phyloP scores from a whole-genome alignment of 1,140 invertebrate species.

The Amphibalanus amphitrite region DNA sequence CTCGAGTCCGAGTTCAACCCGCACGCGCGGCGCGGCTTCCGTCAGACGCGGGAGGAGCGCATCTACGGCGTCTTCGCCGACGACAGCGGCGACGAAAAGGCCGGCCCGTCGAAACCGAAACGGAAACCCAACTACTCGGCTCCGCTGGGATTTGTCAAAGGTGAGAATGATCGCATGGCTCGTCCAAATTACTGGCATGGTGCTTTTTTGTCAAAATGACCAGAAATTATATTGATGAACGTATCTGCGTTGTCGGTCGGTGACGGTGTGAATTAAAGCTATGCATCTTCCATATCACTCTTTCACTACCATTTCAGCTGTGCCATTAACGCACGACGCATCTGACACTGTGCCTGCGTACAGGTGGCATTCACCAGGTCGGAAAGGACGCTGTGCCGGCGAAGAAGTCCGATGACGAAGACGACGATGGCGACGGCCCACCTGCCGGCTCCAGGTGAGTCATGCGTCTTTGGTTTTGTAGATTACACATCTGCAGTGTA shows the following conservation, averaged over 20 bases:
- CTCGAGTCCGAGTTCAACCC: slow-evolving; percentile 81
- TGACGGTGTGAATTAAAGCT: too few species aligned
- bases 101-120: slow-evolving; percentile 28
- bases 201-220: too few species aligned
- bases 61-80: slow-evolving; percentile 88
- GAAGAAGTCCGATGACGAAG: slow-evolving; percentile 25
- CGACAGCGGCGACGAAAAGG: slow-evolving; percentile 61
- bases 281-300: too few species aligned
- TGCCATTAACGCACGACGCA: too few species aligned
- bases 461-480: too few species aligned
- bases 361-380: neutral
- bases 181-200: too few species aligned
- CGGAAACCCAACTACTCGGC: slow-evolving; percentile 41
- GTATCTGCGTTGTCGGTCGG: too few species aligned
- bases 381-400: neutral
- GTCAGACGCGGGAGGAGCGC: slow-evolving; percentile 68
- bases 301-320: too few species aligned
- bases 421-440: slow-evolving; percentile 19
- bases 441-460: slow-evolving; percentile 11
- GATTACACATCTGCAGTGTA: too few species aligned
- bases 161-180: too few species aligned
- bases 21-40: slow-evolving; percentile 40
- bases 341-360: too few species aligned
- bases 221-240: too few species aligned
- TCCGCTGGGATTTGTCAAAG: slow-evolving; percentile 40